Percentiles rank a stretch among this genome's conserved stretches.
Conservation (phyloP, 1,140 invertebrate genomes). For the Thaumatotibia leucotreta region DNA sequence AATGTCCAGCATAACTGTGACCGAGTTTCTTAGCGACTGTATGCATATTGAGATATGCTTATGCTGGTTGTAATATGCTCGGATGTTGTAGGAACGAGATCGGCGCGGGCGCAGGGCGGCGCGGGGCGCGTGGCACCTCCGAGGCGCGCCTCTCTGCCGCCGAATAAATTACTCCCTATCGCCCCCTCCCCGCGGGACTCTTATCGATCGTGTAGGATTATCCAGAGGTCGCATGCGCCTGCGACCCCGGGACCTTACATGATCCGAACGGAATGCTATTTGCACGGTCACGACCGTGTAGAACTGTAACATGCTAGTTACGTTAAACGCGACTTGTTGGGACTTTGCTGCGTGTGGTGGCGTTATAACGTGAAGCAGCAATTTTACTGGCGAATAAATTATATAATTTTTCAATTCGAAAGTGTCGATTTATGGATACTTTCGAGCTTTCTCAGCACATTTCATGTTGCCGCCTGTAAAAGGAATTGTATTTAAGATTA, state of each 20-base stretch:
- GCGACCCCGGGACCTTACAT: constrained; percentile 24
- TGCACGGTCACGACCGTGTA: constrained; percentile 48
- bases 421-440: too few relatives aligned
- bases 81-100: background rate
- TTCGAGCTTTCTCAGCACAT: too few relatives aligned
- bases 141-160: constrained; percentile 64
- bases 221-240: constrained; percentile 46
- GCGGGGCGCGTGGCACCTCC: constrained; percentile 36
- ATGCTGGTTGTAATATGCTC: background rate
- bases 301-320: background rate
- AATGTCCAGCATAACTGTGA: background rate
- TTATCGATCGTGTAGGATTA: constrained; percentile 62
- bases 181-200: constrained; percentile 25
- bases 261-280: constrained; percentile 46
- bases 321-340: background rate
- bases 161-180: constrained; percentile 59
- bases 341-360: too few relatives aligned
- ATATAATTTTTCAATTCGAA: too few relatives aligned
- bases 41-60: background rate
- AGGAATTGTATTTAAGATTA: too few relatives aligned
- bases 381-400: too few relatives aligned
- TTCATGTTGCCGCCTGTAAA: too few relatives aligned
- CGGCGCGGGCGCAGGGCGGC: constrained; percentile 16
- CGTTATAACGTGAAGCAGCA: background rate
- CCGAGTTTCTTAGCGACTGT: too few relatives aligned